phyloP scores from a whole-genome alignment of 2,888 invertebrate species.

The Mythimna impura region DNA sequence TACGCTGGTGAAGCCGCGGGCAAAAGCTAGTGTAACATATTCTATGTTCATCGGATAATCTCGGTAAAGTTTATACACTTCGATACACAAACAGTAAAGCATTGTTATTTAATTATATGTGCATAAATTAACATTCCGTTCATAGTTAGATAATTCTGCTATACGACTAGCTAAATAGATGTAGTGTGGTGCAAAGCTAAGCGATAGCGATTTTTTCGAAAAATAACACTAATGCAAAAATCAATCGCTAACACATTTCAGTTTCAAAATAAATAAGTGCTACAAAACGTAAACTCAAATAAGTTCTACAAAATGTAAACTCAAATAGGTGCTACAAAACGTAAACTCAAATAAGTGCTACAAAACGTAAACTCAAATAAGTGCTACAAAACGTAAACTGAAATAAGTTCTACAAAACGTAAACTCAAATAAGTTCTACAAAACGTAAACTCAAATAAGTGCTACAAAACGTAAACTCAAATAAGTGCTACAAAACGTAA shows the following conservation, averaged over 20 bases:
- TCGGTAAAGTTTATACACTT: constrained; percentile 20
- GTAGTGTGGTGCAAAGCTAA: background rate
- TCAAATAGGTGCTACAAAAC: background rate
- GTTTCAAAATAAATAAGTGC: background rate
- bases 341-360: background rate
- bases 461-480: too few relatives aligned
- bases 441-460: too few relatives aligned
- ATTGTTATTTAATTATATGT: constrained; percentile 66
- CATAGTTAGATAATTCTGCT: constrained; percentile 53
- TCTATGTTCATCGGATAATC: constrained; percentile 17
- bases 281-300: too few relatives aligned
- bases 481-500: too few relatives aligned
- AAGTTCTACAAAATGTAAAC: too few relatives aligned
- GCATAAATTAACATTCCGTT: constrained; percentile 63
- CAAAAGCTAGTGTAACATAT: background rate
- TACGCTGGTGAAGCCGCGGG: too few relatives aligned
- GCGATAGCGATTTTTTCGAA: constrained; percentile 7
- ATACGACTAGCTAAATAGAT: constrained; percentile 47
- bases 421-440: too few relatives aligned
- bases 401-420: background rate
- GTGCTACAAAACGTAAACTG: too few relatives aligned
- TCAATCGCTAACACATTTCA: too few relatives aligned
- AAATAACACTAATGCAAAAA: background rate
- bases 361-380: too few relatives aligned
- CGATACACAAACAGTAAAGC: constrained; percentile 55